Evolutionary conservation across 2,797 vertebrate genomes (phyloP), one percentile per base, ranked within the genome.

Genomic region (Platyrinchus mystaceus): DNA sequence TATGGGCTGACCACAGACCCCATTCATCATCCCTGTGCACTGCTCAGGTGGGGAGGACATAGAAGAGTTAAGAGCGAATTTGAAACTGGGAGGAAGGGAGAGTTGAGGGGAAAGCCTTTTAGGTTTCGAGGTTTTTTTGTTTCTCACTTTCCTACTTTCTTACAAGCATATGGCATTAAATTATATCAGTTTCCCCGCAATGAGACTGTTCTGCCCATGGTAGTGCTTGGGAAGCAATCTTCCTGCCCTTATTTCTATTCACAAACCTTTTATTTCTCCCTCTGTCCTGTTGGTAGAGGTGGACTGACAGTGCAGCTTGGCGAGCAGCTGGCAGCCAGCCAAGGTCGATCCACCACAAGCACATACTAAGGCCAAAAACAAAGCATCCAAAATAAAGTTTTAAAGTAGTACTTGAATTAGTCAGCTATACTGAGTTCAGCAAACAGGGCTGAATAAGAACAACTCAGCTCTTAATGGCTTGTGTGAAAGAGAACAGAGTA

Each of bases 1-100:
- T n/a, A 41, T 41, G 9, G 18, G n/a, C 22, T n/a, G 22, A 44
- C 22, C 62, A 64, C 62, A 64, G 24, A 8, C 15, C 32, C 36
- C 5, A 17, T 76, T 71, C 6, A 28, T 30, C 4, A 1, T 41
- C 14, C 3, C 10, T 2, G 5, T 21, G 8, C 9, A n/a, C 10
- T 14, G 5, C 10, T 41, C 17, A 24, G 9, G 27, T 71, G 14
- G 5, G 6, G 9, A 78, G 14, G 9, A 73, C 26, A 22, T 39
- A 50, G 36, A 77, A 76, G 6, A 39, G 7, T 39, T 55, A 27
- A 39, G 14, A 71, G 9, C 14, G 4, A 58, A 63, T 10, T 12
- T 52, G 34, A 39, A 69, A 28, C 17, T 20, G 10, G 18, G 26
- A 59, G 4, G 15, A 75, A 52, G 13, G 9, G 39, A 34, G 11